Conservation (phyloP, 2,113 vertebrate genomes). For the Circaetus gallicus region DNA sequence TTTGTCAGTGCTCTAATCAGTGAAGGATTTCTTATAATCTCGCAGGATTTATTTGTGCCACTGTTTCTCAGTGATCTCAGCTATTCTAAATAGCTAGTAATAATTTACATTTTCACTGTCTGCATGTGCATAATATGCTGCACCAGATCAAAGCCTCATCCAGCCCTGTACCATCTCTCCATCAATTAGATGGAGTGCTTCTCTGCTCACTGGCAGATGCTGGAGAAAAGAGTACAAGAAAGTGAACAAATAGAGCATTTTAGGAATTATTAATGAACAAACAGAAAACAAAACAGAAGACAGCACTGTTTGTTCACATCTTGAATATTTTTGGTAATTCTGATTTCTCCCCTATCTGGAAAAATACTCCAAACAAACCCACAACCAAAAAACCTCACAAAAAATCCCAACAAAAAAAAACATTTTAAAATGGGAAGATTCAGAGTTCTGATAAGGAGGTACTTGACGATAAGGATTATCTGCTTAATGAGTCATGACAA, state of each 20-base stretch:
- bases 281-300: background rate
- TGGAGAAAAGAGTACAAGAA: background rate
- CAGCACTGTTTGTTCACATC: background rate
- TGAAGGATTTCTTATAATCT: background rate
- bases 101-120: background rate
- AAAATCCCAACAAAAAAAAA: background rate
- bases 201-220: background rate
- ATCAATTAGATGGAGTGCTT: background rate
- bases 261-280: background rate
- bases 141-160: conserved; percentile 1
- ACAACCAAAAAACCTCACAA: background rate
- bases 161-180: background rate
- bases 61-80: background rate
- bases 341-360: background rate
- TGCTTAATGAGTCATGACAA: background rate
- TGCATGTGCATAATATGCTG: background rate
- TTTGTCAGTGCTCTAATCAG: background rate
- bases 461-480: background rate
- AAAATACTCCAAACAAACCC: background rate
- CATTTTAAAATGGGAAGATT: background rate
- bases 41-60: background rate
- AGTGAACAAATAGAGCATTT: background rate
- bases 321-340: background rate
- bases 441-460: background rate
- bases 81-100: background rate